Evolutionary conservation across 2,888 invertebrate species (phyloP), one percentile per base, ranked within the genome.

Genomic region (Hirtodrosophila histrioides): DNA sequence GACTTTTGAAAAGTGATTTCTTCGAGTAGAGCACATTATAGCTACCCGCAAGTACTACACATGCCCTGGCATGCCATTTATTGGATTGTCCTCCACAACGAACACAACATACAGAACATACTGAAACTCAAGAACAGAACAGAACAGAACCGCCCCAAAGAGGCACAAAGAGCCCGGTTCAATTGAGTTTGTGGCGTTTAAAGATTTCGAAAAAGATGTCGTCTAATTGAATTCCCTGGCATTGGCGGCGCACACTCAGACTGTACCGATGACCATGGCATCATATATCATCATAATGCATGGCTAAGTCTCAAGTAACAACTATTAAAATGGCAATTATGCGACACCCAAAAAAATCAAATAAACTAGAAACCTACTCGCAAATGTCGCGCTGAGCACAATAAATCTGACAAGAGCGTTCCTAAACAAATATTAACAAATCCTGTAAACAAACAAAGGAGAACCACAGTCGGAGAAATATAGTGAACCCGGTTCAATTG

Each of bases 1-100:
- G 88, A 85, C 84, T 85, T 85, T 85, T 85, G 69, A 83, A 85
- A 85, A 85, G 84, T 86, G 88, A 85, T 85, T 85, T 86, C 74
- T 75, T 77, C 80, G 85, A 83, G 82, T 86, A 82, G 73, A 74
- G 78, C 85, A 86, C 76, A 82, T 86, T 82, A 86, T 82, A 86
- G 78, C 86, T 78, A 70, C 73, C 86, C 84, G 29, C 43, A 65
- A 61, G 57, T 76, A 76, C 27, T 27, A 27, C 27, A 4, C 27
- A 27, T 17, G 9, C 11, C 39, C 43, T 46, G 81, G 81, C 60
- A 66, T 78, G 87, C 76, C 85, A 85, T 86, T 86, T 83, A 83
- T 83, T 82, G 86, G 73, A 86, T 82, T 86, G 78, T 72, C 53
- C 62, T 67, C 44, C 63, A 69, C 72, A 51, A 62, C 29, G 53